phyloP scores from a whole-genome alignment of 1,140 invertebrate species.

The Heliconius melpomene region DNA sequence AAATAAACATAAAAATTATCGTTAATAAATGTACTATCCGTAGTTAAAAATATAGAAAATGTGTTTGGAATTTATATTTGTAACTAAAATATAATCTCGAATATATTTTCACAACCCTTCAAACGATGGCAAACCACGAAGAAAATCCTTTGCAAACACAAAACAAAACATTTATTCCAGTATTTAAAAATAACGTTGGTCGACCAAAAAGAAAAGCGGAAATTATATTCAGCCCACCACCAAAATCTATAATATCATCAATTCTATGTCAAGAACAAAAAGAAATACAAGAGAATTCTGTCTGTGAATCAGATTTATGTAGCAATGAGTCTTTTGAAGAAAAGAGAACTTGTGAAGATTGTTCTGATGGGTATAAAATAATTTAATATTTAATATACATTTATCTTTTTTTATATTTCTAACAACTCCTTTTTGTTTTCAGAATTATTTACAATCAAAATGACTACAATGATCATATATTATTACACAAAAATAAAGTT shows the following conservation, averaged over 20 bases:
- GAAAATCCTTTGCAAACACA: conserved; percentile 45
- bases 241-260: conserved; percentile 59
- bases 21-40: no score
- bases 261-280: conserved; percentile 43
- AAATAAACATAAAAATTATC: no score
- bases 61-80: neutral
- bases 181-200: conserved; percentile 51
- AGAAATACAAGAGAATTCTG: neutral
- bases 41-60: no score
- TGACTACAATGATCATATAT: conserved; percentile 38
- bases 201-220: conserved; percentile 52
- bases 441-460: conserved; percentile 38
- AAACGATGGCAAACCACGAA: conserved; percentile 19
- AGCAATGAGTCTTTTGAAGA: neutral
- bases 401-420: neutral
- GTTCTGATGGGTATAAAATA: conserved; percentile 32
- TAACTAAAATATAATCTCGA: neutral
- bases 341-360: conserved; percentile 21
- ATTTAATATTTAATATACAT: conserved; percentile 6
- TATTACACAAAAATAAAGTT: conserved; percentile 39
- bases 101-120: neutral
- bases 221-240: conserved; percentile 59
- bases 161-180: conserved; percentile 6
- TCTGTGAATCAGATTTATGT: neutral
- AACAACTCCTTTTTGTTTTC: conserved; percentile 36